A percentile compares a stretch with the other conserved stretches of the same genome.
These are phyloP conservation scores for Euschistus heros DNA, from an alignment of 1,140 invertebrate genomes.

Conservation along the genomic window DNA sequence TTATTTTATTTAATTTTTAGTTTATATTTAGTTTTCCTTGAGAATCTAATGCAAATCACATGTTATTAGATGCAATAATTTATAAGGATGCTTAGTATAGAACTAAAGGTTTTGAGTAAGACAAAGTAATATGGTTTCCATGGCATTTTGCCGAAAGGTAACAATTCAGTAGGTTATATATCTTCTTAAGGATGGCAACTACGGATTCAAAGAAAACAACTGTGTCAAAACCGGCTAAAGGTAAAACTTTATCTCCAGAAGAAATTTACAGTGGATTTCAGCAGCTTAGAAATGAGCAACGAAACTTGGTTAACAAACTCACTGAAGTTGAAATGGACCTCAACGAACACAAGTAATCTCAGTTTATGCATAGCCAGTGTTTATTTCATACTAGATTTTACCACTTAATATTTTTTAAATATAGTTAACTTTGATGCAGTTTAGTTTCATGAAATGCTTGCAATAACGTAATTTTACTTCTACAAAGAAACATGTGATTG, in stretches of 20 bases:
- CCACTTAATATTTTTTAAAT: too few species aligned
- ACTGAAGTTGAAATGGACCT: constrained; percentile 85
- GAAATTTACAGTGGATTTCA: constrained; percentile 81
- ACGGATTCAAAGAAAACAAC: constrained; percentile 7
- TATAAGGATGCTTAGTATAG: too few species aligned
- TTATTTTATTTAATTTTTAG: too few species aligned
- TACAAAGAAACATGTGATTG: too few species aligned
- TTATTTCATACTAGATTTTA: too few species aligned
- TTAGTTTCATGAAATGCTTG: too few species aligned
- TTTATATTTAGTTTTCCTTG: too few species aligned
- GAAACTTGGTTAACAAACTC: constrained; percentile 71
- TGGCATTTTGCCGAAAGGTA: neutral
- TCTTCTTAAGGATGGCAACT: constrained; percentile 1
- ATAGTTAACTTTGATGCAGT: too few species aligned
- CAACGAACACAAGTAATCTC: constrained; percentile 85
- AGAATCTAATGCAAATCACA: too few species aligned
- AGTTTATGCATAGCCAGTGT: too few species aligned
- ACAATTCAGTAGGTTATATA: neutral
- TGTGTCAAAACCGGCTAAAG: constrained; percentile 15
- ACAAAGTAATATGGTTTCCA: neutral
- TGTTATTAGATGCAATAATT: too few species aligned
- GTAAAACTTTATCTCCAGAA: constrained; percentile 46
- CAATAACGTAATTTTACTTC: too few species aligned
- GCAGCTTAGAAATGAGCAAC: constrained; percentile 72
- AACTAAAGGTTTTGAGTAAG: neutral